These are phyloP conservation scores for Thymelicus sylvestris DNA, from an alignment of 2,888 invertebrate genomes.

Conservation along the genomic window DNA sequence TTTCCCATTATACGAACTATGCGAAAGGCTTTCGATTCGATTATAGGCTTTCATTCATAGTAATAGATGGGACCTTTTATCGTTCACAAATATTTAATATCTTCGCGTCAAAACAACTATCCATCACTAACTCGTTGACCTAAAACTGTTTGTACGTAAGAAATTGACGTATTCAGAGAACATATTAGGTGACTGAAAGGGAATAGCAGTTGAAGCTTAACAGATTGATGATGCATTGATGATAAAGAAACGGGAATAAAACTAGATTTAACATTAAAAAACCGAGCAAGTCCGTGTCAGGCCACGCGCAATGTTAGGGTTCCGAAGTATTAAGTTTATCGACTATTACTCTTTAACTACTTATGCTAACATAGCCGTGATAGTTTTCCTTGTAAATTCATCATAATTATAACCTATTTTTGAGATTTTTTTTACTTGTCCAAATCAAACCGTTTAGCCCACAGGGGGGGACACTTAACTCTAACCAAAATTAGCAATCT, in stretches of 20 bases:
- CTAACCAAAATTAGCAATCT: too few relatives aligned
- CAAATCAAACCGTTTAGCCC: too few relatives aligned
- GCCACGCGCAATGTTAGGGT: too few relatives aligned
- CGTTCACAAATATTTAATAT: constrained; percentile 51
- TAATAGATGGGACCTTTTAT: constrained; percentile 48
- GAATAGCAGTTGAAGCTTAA: background rate
- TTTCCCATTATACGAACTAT: constrained; percentile 8
- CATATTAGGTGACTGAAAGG: constrained; percentile 8
- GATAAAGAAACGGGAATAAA: background rate
- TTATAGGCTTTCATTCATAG: constrained; percentile 43
- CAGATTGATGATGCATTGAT: background rate
- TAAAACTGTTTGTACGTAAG: constrained; percentile 30
- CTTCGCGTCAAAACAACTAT: constrained; percentile 51
- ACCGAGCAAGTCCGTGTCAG: too few relatives aligned
- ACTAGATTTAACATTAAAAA: too few relatives aligned
- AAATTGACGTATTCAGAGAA: constrained; percentile 27
- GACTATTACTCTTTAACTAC: too few relatives aligned
- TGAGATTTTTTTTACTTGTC: too few relatives aligned
- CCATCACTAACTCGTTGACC: constrained; percentile 46
- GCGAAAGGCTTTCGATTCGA: constrained; percentile 29
- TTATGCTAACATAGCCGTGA: too few relatives aligned
- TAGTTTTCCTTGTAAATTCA: too few relatives aligned
- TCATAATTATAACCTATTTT: too few relatives aligned
- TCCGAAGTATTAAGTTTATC: too few relatives aligned
- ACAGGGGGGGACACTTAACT: too few relatives aligned